Base-by-base conservation (phyloP, 2,113 vertebrate species). In the Corydoras sp. region DNA sequence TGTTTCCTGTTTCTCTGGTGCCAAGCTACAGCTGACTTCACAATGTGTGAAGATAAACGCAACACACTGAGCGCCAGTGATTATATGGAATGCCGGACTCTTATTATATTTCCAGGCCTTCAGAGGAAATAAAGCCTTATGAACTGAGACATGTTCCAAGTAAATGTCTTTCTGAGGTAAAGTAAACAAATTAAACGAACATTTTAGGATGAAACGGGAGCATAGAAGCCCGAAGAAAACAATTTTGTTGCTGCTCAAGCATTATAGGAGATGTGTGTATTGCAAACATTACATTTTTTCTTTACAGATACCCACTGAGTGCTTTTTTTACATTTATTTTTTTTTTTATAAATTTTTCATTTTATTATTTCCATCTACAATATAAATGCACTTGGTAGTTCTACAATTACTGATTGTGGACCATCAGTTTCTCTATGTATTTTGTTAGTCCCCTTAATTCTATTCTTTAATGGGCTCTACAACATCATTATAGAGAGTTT, bases 41-140 rank as follows among this genome's bases (percentile, higher is more conserved):
- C 35, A 73, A 66, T 51, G 60, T 68, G 43, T 70, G 73, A 71
- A 70, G 77, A 80, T 73, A 79, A 77, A 83, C 65, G 58, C 64
- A 69, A 71, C 74, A 69, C 72, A 69, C 62, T 58, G 58, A 65
- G 74, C 68, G 76, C 48, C 70, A 60, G 70, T 67, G 69, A 74
- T 79, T 74, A 77, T 70, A 51, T 68, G 67, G 49, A 65, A 68
- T 78, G 50, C 63, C 56, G 61, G 74, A 75, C 59, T 71, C 48
- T 65, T 71, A 71, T 71, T 79, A 51, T 69, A 60, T 76, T 76
- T 65, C 30, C 58, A 68, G 31, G 62, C 61, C 61, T 68, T 75
- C 58, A 72, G 53, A 68, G 29, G 64, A 56, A 53, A 77, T 71
- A 54, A 68, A 35, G 43, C 11, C 13, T 78, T 58, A 74, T 69